Base-by-base conservation (phyloP, 2,888 invertebrate species). In the Eupithecia tripunctaria region DNA sequence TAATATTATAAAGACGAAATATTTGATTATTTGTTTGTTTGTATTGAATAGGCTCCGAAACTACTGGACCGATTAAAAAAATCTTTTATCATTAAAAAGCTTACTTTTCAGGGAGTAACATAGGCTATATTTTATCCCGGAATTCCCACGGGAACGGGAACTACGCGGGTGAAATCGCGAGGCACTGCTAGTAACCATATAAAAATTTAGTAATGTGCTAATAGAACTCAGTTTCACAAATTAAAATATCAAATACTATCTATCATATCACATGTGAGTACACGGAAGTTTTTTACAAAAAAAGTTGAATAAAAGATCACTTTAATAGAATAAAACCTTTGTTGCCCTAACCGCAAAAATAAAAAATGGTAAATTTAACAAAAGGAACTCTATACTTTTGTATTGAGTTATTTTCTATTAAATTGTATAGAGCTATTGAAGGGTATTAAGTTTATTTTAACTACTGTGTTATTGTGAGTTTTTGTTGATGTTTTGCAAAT, bases 401-500 rank as follows among this genome's bases (percentile, higher is more conserved):
- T 81, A 82, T 78, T 80, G 69, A 81, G 85, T 21, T 75, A 69
- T 67, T 67, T 72, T 32, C 62, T 68, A 68, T 25, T 36, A 21
- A 25, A 63, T 64, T 64, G 64, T 64, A 64, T 15, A 38, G 64
- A 38, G 27, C 64, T 66, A 69, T 68, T 67, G 38, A 64, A 63
- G 83, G 76, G 81, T 77, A 79, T 43, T 73, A 32, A 70, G 51
- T 72, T 69, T 68, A 71, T 72, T 75, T 63, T 51, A 62, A 64
- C 51, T 65, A 36, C 43, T 69, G 65, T 27, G 65, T 75, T 70
- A 70, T 78, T 73, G 38, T n/a, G 38, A 62, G 67, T 74, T 77
- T 77, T 78, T 74, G 62, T 70, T 41, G 51, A 79, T 81, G 76
- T 81, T 81, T 81, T 76, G 81, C 80, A 79, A 80, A 81, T 81